Evolutionary conservation across 1,140 invertebrate genomes (phyloP), one percentile per base, ranked within the genome.

Genomic region (Saccostrea echinata): DNA sequence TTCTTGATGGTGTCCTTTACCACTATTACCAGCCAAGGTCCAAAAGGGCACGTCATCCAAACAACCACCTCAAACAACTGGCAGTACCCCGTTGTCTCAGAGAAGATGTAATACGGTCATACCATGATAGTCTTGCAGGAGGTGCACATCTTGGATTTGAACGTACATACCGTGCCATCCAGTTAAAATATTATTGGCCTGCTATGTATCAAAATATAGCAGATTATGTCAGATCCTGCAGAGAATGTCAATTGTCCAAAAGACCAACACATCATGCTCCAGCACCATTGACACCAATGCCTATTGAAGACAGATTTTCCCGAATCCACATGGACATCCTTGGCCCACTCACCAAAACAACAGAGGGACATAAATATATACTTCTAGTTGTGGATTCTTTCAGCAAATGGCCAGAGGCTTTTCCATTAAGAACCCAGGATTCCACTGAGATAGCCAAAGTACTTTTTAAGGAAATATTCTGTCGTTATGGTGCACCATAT

Each of bases 401-500:
- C 6, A 8, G 6, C 18, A 6, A 71, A 9, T 71, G 64, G 64
- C 35, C n/a, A 33, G 91, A 92, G 53, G 89, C 88, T 13, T 88
- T 90, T 43, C 89, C 90, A 27, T 30, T 91, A n/a, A 61, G 53
- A 27, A 88, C 86, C 9, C 83, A 88, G 43, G 88, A 86, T 51
- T 57, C 88, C 16, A 83, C 71, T n/a, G 89, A 91, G 85, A 33
- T 89, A n/a, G 90, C 89, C 64, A 27, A 13, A 0, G 84, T 86
- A 3, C 53, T 91, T 12, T 90, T 81, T 35, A 84, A 84, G 55
- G 89, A 91, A 83, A 87, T 90, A 4, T 86, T 89, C 51, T 86
- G 88, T 68, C 76, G 90, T 21, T 91, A 86, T 84, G 88, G 90
- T 24, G 85, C 85, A 21, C 90, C 90, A 21, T 3, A 57, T 51